phyloP scores from a whole-genome alignment of 2,797 vertebrate genomes.

The Babyrousa celebensis region DNA sequence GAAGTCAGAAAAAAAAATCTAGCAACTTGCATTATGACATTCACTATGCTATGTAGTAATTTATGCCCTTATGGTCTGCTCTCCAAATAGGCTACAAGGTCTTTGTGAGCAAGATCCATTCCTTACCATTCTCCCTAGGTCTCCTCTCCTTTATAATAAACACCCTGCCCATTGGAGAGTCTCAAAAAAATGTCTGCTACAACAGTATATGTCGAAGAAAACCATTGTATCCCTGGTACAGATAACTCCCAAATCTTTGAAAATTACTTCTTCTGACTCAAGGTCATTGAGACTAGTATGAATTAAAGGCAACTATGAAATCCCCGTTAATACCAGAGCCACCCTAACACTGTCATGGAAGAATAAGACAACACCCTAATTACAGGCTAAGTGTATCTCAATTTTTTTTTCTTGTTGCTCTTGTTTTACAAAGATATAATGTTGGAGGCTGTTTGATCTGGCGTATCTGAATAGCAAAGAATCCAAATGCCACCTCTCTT shows the following conservation, averaged over 20 bases:
- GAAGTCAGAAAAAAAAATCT: constrained; percentile 28
- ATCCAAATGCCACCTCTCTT: not conserved
- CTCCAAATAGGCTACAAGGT: not conserved
- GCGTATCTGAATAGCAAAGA: not conserved
- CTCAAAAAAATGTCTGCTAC: constrained; percentile 26
- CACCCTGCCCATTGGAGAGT: not conserved
- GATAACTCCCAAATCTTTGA: not conserved
- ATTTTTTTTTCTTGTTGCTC: not conserved
- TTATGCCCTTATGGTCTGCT: not conserved
- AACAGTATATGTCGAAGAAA: constrained; percentile 45
- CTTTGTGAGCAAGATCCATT: not conserved
- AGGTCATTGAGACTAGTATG: not conserved
- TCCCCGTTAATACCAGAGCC: not conserved
- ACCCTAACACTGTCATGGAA: not conserved
- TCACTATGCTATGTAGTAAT: not conserved
- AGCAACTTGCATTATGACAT: not conserved
- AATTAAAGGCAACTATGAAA: constrained; percentile 42
- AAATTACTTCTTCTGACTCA: not conserved
- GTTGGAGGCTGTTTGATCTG: not conserved
- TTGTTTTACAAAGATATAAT: not conserved
- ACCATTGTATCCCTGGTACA: not conserved
- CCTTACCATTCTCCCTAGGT: not conserved
- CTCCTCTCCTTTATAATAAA: not conserved
- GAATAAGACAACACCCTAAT: not conserved
- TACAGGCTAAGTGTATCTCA: not conserved